Percentiles rank a stretch among this genome's conserved stretches.
Evolutionary conservation across 1,140 invertebrate genomes (phyloP).

Genomic region (Choristoneura fumiferana): DNA sequence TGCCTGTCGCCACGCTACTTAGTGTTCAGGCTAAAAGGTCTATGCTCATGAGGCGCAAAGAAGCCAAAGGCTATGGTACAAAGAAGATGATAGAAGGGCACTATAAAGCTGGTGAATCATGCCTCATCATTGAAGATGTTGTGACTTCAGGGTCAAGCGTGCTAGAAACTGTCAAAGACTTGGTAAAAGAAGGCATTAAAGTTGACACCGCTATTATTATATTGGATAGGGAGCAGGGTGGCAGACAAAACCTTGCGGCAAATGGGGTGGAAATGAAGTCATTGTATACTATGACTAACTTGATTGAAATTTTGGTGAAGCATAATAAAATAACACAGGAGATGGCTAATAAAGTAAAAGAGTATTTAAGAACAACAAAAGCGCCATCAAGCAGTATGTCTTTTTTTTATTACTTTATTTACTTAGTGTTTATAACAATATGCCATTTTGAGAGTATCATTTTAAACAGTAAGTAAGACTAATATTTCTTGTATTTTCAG

Average conservation of each 20-base stretch:
- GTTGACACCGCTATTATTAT: constrained; percentile 92
- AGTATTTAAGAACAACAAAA: constrained; percentile 81
- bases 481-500: too few relatives aligned
- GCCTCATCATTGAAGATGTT: constrained; percentile 97
- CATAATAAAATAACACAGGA: constrained; percentile 81
- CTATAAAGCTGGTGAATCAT: constrained; percentile 87
- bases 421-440: not conserved
- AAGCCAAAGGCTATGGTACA: constrained; percentile 96
- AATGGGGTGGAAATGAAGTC: constrained; percentile 86
- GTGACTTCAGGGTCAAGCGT: constrained; percentile 97
- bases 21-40: constrained; percentile 86
- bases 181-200: constrained; percentile 85
- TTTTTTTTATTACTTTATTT: not conserved
- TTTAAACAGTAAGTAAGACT: too few relatives aligned
- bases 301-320: constrained; percentile 84
- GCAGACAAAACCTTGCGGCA: constrained; percentile 83
- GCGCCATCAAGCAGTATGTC: constrained; percentile 50
- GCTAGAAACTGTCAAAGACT: constrained; percentile 90
- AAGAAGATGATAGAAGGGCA: constrained; percentile 97
- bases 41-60: constrained; percentile 94
- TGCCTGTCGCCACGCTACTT: constrained; percentile 94
- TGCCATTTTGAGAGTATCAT: too few relatives aligned
- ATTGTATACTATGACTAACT: constrained; percentile 83
- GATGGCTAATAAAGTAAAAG: constrained; percentile 80
- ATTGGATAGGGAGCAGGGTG: constrained; percentile 96